Evolutionary conservation across 2,797 vertebrate genomes (phyloP).

Genomic region (Passerculus sandwichensis): DNA sequence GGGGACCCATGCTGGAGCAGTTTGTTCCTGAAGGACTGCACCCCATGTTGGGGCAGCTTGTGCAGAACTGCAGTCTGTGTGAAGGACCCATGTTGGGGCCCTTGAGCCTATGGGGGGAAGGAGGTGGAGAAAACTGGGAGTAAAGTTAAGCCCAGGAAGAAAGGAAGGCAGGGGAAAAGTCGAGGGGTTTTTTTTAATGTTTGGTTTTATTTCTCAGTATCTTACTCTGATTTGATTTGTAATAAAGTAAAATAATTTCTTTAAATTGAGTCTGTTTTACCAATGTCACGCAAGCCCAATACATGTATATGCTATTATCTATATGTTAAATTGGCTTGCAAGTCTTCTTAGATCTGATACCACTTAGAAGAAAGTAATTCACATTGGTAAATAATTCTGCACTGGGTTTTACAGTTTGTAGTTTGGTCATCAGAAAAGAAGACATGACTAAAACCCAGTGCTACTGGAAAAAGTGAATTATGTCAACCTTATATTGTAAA

Average conservation of each 20-base stretch:
- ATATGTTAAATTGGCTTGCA: not conserved
- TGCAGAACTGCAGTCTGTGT: not conserved
- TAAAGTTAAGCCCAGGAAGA: not conserved
- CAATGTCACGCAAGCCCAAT: not conserved
- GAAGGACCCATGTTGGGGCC: not conserved
- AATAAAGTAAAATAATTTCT: not conserved
- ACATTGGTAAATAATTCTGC: not conserved
- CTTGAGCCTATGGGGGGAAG: fast-evolving
- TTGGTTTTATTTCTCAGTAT: not conserved
- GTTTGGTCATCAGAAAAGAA: not conserved
- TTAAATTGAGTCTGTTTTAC: not conserved
- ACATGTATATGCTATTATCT: not conserved
- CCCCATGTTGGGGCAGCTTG: not conserved
- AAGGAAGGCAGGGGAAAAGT: not conserved
- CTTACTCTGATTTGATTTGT: not conserved
- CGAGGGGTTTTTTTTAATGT: no score
- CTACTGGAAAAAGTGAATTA: not conserved
- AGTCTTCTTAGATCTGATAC: not conserved
- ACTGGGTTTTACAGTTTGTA: fast-evolving
- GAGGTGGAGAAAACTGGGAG: not conserved
- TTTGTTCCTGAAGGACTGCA: not conserved
- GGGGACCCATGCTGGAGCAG: not conserved
- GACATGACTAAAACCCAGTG: not conserved
- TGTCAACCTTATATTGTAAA: not conserved
- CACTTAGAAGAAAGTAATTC: not conserved